These are phyloP conservation scores for Apodemia hepburni DNA, from an alignment of 2,888 invertebrate genomes.

Conservation along the genomic window DNA sequence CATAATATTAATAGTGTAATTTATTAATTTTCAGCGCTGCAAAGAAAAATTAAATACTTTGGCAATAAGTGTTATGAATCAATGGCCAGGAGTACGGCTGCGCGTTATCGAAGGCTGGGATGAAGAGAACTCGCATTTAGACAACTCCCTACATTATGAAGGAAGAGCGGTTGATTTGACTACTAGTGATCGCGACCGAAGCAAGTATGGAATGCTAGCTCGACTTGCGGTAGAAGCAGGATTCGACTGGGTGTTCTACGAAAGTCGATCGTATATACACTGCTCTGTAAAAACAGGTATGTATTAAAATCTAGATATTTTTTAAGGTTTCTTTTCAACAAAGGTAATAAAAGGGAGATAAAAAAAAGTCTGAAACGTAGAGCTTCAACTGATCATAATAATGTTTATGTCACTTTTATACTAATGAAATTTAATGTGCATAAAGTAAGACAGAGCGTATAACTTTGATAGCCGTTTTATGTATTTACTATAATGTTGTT, in stretches of 20 bases:
- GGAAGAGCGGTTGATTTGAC: constrained; percentile 98
- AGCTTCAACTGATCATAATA: too few relatives aligned
- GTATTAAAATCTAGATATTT: constrained; percentile 31
- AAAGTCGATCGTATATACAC: constrained; percentile 96
- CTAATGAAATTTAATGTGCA: too few relatives aligned
- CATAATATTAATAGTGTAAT: not conserved
- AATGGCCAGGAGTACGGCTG: constrained; percentile 97
- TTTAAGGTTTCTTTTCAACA: too few relatives aligned
- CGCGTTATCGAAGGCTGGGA: constrained; percentile 98
- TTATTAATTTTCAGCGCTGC: constrained; percentile 88
- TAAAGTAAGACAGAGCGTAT: too few relatives aligned
- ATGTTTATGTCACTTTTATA: too few relatives aligned
- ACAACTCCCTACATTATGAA: constrained; percentile 96
- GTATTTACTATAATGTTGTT: too few relatives aligned
- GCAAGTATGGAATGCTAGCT: constrained; percentile 98
- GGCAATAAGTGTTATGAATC: constrained; percentile 98
- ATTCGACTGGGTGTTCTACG: constrained; percentile 99
- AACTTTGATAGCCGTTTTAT: too few relatives aligned
- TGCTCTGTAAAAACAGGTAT: constrained; percentile 98
- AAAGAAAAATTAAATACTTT: constrained; percentile 96
- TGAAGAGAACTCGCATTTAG: constrained; percentile 88
- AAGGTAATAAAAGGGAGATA: too few relatives aligned
- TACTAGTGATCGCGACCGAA: constrained; percentile 94
- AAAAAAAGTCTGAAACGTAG: too few relatives aligned
- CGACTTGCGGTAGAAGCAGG: constrained; percentile 97